Base-by-base conservation (phyloP, 2,888 invertebrate species). In the Polia nebulosa region DNA sequence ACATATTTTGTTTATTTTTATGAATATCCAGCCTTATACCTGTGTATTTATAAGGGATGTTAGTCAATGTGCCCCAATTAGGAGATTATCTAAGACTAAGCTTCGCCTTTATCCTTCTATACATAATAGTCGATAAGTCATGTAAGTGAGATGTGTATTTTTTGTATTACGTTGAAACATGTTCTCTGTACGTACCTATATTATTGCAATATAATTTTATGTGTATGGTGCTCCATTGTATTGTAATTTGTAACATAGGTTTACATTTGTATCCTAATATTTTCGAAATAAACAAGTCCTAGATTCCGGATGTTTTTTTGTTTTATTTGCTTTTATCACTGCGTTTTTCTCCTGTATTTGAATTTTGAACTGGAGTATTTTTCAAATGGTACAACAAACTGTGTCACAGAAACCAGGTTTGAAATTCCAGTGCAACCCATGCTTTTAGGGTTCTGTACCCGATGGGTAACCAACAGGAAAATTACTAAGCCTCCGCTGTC, bases 161-260 rank as follows among this genome's bases (percentile, higher is more conserved):
- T 87, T 89, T 83, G 72, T 89, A 86, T 87, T 90, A 78, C 72
- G 85, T 90, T 88, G 72, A 78, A 78, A 84, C 69, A 76, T 79
- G 72, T 82, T 78, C 75, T 79, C 76, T 82, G 61, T 77, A 69
- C 82, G 82, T 88, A 90, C 86, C 86, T 88, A 87, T 88, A 87
- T 85, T 85, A 89, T 87, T 87, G 91, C 92, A 90, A 89, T 92
- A 90, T 91, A 85, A 89, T 91, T 92, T 91, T 89, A 89, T 90
- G 91, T 94, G 93, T 93, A 94, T 94, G 95, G 95, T 95, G 95
- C 95, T 95, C 94, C 94, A 90, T 87, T 91, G 89, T 83, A 83
- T 80, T 85, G 81, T 82, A 83, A 81, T 75, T 73, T 81, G 81
- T 93, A 92, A 90, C 87, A 91, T 93, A 92, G 89, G 87, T 93